These are phyloP conservation scores for Drosophila baimaii DNA, from an alignment of 1,140 invertebrate species.

Conservation along the genomic window DNA sequence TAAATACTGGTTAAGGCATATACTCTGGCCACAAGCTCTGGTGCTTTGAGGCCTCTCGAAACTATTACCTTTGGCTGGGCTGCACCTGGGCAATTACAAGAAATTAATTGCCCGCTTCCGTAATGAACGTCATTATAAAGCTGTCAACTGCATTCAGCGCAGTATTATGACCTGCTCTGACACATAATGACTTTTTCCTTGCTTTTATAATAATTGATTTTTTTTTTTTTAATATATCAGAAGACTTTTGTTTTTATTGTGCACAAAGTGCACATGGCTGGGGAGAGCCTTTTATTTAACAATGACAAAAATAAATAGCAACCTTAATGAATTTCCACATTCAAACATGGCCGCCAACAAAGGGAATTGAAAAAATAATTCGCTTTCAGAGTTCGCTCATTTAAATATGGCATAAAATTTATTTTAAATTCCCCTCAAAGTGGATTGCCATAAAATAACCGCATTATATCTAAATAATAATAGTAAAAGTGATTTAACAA, in stretches of 20 bases:
- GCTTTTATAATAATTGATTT: constrained; percentile 31
- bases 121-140: constrained; percentile 46
- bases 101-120: constrained; percentile 42
- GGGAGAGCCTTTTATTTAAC: constrained; percentile 17
- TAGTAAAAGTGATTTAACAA: background rate
- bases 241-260: constrained; percentile 39
- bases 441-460: background rate
- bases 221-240: constrained; percentile 12
- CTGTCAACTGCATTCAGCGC: constrained; percentile 43
- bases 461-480: background rate
- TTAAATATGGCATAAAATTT: constrained; percentile 24
- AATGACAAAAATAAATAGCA: constrained; percentile 35
- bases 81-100: constrained; percentile 17
- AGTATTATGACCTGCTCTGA: constrained; percentile 27
- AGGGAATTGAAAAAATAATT: constrained; percentile 7
- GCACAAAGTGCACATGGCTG: constrained; percentile 8
- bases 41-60: background rate
- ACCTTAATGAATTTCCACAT: constrained; percentile 30
- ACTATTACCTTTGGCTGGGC: background rate
- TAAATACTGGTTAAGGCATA: too few species aligned
- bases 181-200: constrained; percentile 28
- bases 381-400: background rate
- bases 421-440: background rate
- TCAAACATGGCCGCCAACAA: constrained; percentile 8
- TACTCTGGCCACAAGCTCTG: too few species aligned